Base-by-base conservation (phyloP, 2,113 vertebrate genomes). In the Actinemys pallida region DNA sequence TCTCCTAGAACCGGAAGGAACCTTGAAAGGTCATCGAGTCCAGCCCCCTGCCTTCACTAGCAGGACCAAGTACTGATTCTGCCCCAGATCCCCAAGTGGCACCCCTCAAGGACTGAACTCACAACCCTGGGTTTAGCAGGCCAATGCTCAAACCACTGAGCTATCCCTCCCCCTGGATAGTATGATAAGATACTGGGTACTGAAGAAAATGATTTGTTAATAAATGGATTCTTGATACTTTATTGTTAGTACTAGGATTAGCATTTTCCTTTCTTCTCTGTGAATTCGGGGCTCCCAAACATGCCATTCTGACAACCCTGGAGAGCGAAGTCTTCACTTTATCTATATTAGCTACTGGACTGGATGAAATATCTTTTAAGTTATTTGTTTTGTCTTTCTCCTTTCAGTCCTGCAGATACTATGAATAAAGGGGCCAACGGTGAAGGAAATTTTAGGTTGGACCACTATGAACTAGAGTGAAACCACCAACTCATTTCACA, bases 171-270 rank as follows among this genome's bases (percentile, higher is more conserved):
- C 39, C 39, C 39, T 39, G 84, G 57, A 24, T 84, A 90, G 90
- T 76, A 76, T 59, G 91, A 27, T 35, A 93, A 84, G 54, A 42
- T 45, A 87, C 31, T 39, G 90, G 52, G 79, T 92, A 65, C 72
- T n/a, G 47, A 2, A 86, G 90, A 72, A 88, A 90, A 76, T 57
- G 3, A 14, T 47, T 76, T 76, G 75, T 42, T 76, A 76, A 45
- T 76, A 76, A 76, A 45, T 45, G 24, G 42, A 76, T 76, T 76
- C 22, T 76, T 76, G 42, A 14, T 76, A 76, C 24, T 45, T 45
- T 25, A 76, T 12, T 25, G 39, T 76, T 83, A 96, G 83, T 39
- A 54, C 57, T 93, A 62, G 59, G 45, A 83, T n/a, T n/a, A 16
- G 31, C 47, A 12, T 65, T 47, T 20, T 19, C 2, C 2, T 75